Evolutionary conservation across 92 coral and sea anemone species (phyloP), one percentile per base, ranked within the genome.

Genomic region (Pocillopora grandis): DNA sequence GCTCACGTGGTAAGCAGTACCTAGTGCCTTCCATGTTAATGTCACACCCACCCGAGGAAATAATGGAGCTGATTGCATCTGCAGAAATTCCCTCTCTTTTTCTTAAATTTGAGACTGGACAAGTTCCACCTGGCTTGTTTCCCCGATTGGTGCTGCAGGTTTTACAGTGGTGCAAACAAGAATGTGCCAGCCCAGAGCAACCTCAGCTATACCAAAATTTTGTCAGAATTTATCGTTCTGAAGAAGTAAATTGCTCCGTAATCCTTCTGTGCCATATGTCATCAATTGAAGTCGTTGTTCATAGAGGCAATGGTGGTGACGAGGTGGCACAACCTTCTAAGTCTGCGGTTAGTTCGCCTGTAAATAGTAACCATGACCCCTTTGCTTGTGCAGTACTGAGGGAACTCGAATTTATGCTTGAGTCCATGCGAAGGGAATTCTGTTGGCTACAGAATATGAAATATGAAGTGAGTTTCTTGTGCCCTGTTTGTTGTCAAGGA

Each of bases 131-230:
- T 42, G 49, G 49, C 49, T 1, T 42, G 56, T 88, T 88, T 62
- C 82, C 91, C 67, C 58, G 91, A 55, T 27, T 88, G 10, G 84
- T 88, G 17, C 62, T 62, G 15, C 66, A 76, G 23, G 27, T 73
- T 20, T 57, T 66, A 36, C 59, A 64, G 77, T 88, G 84, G 79
- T 37, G 69, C 64, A 52, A 60, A 42, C 33, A 83, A 12, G 64
- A 81, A 83, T 36, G 76, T 18, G 9, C 33, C 10, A 75, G 36
- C 37, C 66, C 66, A 62, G 66, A 15, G 66, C 19, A 62, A 23
- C 88, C 88, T 21, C 21, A 78, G 18, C 71, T 85, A n/a, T 12
- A 62, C 9, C 66, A 62, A 23, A 62, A 62, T 15, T n/a, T 42
- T 42, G 49, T 42, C 49, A 42, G 49, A 42, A 42, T 42, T 42